A percentile compares a stretch with the other conserved stretches of the same genome.
Conservation (phyloP, 2,113 vertebrate genomes). For the Jaculus jaculus region DNA sequence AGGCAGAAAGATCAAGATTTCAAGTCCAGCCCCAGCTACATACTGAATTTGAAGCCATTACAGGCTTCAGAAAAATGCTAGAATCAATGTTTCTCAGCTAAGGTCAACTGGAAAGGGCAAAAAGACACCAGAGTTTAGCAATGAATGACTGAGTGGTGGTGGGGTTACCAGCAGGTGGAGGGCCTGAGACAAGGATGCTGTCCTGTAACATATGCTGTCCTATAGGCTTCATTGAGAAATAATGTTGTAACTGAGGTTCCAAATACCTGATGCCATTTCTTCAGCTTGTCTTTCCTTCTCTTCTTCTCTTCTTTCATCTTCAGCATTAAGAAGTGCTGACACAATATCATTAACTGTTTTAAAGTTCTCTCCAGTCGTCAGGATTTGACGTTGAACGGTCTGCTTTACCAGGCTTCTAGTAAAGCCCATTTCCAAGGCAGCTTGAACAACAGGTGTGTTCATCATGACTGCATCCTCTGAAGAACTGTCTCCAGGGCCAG, state of each 20-base stretch:
- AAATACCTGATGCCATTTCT: slow-evolving; percentile 93
- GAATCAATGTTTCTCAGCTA: background rate
- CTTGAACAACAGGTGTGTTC: slow-evolving; percentile 94
- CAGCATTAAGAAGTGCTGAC: slow-evolving; percentile 92
- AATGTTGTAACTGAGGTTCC: background rate
- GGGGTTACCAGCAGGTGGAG: background rate
- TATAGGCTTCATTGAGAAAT: background rate
- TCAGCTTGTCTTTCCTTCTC: slow-evolving; percentile 92
- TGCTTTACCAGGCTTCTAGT: slow-evolving; percentile 92
- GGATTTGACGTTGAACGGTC: slow-evolving; percentile 95
- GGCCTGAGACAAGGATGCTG: background rate
- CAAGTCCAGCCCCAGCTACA: background rate
- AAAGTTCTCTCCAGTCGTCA: slow-evolving; percentile 94
- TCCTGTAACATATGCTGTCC: background rate
- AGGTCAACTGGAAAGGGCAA: background rate
- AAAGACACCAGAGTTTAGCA: background rate
- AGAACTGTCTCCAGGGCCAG: slow-evolving; percentile 90
- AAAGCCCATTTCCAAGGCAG: slow-evolving; percentile 98
- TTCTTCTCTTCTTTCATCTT: slow-evolving; percentile 95
- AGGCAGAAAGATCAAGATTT: background rate
- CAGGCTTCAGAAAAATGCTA: background rate
- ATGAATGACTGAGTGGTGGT: background rate
- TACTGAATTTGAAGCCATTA: background rate
- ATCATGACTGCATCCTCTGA: slow-evolving; percentile 96
- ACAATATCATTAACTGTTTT: slow-evolving; percentile 94